A percentile compares a stretch with the other conserved stretches of the same genome.
Conservation (phyloP, 2,888 invertebrate genomes). For the Fragum sueziense region DNA sequence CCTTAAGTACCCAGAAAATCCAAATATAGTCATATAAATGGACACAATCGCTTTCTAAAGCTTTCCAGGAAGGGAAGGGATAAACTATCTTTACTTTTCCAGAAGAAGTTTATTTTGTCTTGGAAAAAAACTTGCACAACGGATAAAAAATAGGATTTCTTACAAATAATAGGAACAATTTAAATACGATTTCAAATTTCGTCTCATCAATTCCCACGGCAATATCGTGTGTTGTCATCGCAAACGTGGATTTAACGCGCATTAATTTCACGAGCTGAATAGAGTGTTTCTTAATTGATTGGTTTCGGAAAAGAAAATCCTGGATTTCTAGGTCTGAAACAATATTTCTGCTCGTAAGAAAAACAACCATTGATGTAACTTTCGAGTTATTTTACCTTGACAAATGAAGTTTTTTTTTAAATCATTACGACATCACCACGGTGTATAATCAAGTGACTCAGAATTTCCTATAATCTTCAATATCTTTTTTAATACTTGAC, state of each 20-base stretch:
- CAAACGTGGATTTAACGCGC: constrained; percentile 16
- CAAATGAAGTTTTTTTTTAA: background rate
- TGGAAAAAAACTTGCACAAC: background rate
- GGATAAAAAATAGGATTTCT: background rate
- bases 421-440: background rate
- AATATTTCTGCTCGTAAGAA: background rate
- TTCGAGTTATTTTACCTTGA: background rate
- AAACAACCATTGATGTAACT: background rate
- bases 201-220: background rate
- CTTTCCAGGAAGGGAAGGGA: background rate
- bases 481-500: too few species aligned
- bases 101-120: background rate
- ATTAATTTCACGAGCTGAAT: background rate
- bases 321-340: background rate
- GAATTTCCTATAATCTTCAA: too few species aligned
- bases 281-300: constrained; percentile 17
- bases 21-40: background rate
- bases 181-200: constrained; percentile 8
- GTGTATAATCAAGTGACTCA: too few species aligned
- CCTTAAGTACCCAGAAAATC: background rate
- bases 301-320: background rate
- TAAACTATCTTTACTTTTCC: background rate
- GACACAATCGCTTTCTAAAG: background rate
- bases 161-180: background rate
- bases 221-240: background rate